These are phyloP conservation scores for Redunca redunca DNA, from an alignment of 2,113 vertebrate genomes.

Conservation along the genomic window DNA sequence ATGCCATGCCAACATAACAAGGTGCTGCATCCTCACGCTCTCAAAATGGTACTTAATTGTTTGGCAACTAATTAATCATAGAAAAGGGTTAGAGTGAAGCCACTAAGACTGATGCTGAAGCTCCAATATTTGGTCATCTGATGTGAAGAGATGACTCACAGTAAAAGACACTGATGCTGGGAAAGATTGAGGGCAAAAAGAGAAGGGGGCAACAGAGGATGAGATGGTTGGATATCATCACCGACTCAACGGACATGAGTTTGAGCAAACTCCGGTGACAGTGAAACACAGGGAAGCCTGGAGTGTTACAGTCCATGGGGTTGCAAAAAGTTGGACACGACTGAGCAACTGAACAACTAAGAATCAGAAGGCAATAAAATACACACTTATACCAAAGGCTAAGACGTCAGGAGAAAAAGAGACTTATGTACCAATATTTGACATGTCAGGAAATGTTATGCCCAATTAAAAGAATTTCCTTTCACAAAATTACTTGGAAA, in stretches of 20 bases:
- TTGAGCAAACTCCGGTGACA: background rate
- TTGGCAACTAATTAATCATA: background rate
- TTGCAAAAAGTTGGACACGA: background rate
- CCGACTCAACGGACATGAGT: background rate
- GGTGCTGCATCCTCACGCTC: background rate
- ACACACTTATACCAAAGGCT: background rate
- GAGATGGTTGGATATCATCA: background rate
- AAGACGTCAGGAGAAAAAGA: background rate
- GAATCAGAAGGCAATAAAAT: background rate
- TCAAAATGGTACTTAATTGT: background rate
- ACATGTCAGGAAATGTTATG: background rate
- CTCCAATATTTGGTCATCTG: background rate
- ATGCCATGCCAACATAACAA: background rate
- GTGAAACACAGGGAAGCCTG: background rate
- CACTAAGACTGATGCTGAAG: background rate
- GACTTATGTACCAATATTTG: background rate
- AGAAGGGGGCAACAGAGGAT: background rate
- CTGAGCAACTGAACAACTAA: background rate
- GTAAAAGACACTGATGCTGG: background rate
- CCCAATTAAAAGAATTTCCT: slow-evolving; percentile 12
- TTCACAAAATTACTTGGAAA: background rate
- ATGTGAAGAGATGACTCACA: background rate
- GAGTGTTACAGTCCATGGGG: background rate
- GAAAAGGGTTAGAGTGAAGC: background rate
- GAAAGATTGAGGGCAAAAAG: background rate